These are phyloP conservation scores for Notarius lentiginosus DNA, from an alignment of 2,113 vertebrate genomes.

Conservation along the genomic window DNA sequence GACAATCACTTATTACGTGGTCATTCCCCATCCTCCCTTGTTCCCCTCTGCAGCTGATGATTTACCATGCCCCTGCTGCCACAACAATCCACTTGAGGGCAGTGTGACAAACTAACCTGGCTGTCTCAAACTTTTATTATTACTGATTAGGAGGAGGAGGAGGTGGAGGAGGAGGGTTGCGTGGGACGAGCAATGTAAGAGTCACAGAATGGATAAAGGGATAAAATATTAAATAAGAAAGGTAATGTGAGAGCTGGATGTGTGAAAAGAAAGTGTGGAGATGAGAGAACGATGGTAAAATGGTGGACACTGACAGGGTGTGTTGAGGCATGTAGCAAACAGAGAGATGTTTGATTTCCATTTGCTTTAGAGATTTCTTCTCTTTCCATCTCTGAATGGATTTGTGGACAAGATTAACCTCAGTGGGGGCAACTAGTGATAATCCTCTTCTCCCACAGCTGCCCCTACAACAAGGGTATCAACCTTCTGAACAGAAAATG, in stretches of 20 bases:
- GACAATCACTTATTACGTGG: neutral
- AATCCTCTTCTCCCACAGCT: constrained; percentile 60
- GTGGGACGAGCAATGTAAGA: neutral
- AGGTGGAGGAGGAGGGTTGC: constrained; percentile 19
- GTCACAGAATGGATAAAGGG: neutral
- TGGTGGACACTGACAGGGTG: constrained; percentile 1
- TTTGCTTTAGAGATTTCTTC: neutral
- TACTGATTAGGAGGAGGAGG: neutral
- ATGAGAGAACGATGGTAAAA: constrained; percentile 40
- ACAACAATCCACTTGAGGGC: constrained; percentile 23
- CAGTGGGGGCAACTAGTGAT: constrained; percentile 62
- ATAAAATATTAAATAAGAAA: constrained; percentile 14
- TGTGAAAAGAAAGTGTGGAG: constrained; percentile 29
- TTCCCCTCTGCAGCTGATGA: neutral
- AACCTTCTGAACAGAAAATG: constrained; percentile 69
- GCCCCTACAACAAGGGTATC: constrained; percentile 67
- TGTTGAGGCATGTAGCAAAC: constrained; percentile 24
- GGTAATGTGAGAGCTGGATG: constrained; percentile 7
- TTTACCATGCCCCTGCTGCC: neutral
- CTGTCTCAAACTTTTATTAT: neutral
- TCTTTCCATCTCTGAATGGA: constrained; percentile 46
- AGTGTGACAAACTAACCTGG: constrained; percentile 21
- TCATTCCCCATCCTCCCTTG: neutral
- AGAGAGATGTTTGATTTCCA: constrained; percentile 32
- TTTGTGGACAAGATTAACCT: constrained; percentile 68